Base-by-base conservation (phyloP, 2,113 vertebrate species). In the Podarcis cretensis region DNA sequence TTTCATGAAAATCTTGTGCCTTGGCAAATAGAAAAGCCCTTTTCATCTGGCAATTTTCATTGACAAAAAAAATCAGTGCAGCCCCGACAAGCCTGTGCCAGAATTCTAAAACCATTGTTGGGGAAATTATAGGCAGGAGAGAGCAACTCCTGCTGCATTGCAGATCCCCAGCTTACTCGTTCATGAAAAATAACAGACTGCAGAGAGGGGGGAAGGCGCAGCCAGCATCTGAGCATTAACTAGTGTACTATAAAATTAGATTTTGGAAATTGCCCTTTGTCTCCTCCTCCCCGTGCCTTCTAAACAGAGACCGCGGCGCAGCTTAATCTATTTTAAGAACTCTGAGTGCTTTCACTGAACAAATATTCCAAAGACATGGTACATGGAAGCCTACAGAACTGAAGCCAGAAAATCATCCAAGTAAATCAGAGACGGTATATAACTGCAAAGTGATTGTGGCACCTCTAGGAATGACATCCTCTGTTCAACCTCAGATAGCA, bases 81-180 rank as follows among this genome's bases (percentile, higher is more conserved):
- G 40, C 9, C 7, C 8, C 68, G 4, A 57, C 69, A 66, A 76
- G 71, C 32, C 16, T 76, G 74, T 69, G 35, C 32, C 23, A 78
- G 35, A n/a, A 25, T 59, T 37, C 83, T 63, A 63, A 88, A 93
- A 85, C 3, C 90, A 92, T 89, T n/a, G 27, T 78, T 69, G 91
- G 66, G 83, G 89, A 93, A 91, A 90, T 91, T 92, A 66, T 83
- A 86, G 81, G 88, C 32, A 81, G 89, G 83, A 91, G 81, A 92
- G 92, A 95, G 92, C 23, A 1, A 87, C 65, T 95, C 83, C 87
- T 93, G 83, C 94, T 96, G 95, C 95, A 96, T 92, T 96, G 95
- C 95, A 96, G 95, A 93, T 94, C 89, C 87, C 83, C 80, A 91
- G 92, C 85, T 89, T 92, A 76, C 81, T 85, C 74, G 85, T 94